phyloP scores from a whole-genome alignment of 2,797 vertebrate genomes.

The Remorina albescens region DNA sequence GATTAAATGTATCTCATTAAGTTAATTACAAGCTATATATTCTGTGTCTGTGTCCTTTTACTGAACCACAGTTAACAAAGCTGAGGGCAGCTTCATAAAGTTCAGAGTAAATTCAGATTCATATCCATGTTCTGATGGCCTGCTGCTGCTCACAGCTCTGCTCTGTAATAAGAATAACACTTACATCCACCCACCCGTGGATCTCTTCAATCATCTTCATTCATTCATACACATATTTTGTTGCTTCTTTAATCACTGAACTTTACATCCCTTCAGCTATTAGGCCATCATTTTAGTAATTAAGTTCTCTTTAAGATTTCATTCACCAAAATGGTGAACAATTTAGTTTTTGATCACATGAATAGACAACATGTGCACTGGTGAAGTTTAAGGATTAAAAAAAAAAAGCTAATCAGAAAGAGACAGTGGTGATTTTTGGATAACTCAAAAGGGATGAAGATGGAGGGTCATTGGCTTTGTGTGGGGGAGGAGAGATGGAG shows the following conservation, averaged over 20 bases:
- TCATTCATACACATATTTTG: background rate
- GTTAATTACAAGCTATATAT: background rate
- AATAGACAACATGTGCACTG: background rate
- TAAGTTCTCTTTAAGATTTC: background rate
- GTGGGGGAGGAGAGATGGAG: constrained; percentile 49
- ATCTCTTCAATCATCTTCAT: background rate
- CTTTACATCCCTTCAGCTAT: background rate
- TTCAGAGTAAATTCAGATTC: constrained; percentile 3
- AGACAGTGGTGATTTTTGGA: constrained; percentile 34
- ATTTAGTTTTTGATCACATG: background rate
- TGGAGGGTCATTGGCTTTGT: background rate
- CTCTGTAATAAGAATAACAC: background rate
- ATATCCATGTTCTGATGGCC: background rate
- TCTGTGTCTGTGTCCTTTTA: background rate
- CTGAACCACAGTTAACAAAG: constrained; percentile 18
- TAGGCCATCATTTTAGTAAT: background rate
- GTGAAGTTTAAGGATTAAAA: constrained; percentile 27
- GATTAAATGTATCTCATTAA: constrained; percentile 6
- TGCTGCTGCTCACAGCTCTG: background rate
- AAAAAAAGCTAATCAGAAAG: constrained; percentile 13
- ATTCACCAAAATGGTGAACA: background rate
- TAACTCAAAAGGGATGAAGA: constrained; percentile 3
- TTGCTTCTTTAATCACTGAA: background rate
- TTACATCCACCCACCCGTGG: background rate
- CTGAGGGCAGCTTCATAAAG: background rate